A percentile compares a stretch with the other conserved stretches of the same genome.
Conservation (phyloP, 2,888 invertebrate species). For the Caenorhabditis doughertyi region DNA sequence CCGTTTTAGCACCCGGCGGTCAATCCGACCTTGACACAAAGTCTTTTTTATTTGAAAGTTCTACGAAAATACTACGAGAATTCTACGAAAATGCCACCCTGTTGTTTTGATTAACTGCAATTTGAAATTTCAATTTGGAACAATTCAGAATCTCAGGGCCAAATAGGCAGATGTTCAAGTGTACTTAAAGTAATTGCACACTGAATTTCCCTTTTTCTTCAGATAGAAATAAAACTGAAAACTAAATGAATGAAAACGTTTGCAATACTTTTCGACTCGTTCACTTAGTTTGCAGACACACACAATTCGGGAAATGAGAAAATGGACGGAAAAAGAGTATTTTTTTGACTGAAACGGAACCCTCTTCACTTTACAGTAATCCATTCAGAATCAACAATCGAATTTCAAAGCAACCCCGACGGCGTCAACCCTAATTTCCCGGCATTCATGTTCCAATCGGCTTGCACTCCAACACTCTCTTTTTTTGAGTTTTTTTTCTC, state of each 20-base stretch:
- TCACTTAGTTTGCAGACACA: not conserved
- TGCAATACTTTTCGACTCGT: not conserved
- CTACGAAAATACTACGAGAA: not conserved
- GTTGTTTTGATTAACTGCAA: conserved; percentile 15
- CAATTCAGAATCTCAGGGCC: not conserved
- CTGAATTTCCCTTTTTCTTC: no score
- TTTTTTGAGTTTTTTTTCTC: not conserved
- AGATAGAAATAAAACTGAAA: no score
- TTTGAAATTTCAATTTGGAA: not conserved
- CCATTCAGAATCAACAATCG: conserved; percentile 33
- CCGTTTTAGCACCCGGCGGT: conserved; percentile 12
- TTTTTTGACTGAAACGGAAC: conserved; percentile 17
- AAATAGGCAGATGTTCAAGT: conserved; percentile 10
- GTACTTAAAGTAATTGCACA: conserved; percentile 10
- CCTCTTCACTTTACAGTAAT: conserved; percentile 37
- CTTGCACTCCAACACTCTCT: conserved; percentile 18
- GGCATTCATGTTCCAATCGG: conserved; percentile 53
- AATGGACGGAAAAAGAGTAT: conserved; percentile 7
- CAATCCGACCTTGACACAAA: conserved; percentile 22
- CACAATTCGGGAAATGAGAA: not conserved
- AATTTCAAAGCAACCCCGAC: conserved; percentile 32
- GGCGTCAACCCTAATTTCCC: conserved; percentile 50
- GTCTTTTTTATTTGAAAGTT: no score
- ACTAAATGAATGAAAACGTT: not conserved
- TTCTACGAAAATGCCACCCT: not conserved